phyloP scores from a whole-genome alignment of 1,140 invertebrate species.

The Brachionus asplanchnoidis region DNA sequence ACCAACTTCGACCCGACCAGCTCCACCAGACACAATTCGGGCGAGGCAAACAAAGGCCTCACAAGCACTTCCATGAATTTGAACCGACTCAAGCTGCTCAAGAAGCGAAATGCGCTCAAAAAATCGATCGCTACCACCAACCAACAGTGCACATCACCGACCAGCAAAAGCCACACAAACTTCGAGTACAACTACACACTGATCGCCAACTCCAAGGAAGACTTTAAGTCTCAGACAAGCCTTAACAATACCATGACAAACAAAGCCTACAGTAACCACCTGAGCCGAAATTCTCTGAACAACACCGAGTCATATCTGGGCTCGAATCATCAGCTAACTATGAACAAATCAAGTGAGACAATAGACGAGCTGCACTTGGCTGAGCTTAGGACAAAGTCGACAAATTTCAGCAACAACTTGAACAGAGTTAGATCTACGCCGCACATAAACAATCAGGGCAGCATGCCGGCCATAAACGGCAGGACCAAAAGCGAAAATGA shows the following conservation, averaged over 20 bases:
- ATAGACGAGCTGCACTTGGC: conserved; percentile 17
- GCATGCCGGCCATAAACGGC: neutral
- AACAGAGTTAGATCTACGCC: neutral
- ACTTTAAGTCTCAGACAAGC: conserved; percentile 36
- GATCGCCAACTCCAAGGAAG: conserved; percentile 14
- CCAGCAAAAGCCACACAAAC: neutral
- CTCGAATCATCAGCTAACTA: neutral
- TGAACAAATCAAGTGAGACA: conserved; percentile 35
- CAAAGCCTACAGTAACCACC: neutral
- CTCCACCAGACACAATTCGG: neutral
- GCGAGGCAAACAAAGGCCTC: neutral
- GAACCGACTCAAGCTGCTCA: conserved; percentile 27
- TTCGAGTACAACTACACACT: conserved; percentile 10
- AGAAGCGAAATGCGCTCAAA: conserved; percentile 33
- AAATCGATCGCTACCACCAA: neutral
- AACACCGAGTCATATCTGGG: conserved; percentile 11
- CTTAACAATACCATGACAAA: conserved; percentile 15
- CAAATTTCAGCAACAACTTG: neutral
- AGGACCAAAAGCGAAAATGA: conserved; percentile 31
- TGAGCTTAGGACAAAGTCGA: neutral
- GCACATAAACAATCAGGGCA: neutral
- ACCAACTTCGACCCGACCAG: neutral
- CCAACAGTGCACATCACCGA: neutral
- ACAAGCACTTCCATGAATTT: neutral
- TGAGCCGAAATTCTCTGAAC: conserved; percentile 31